Base-by-base conservation (phyloP, 1,140 invertebrate species). In the Reticulitermes speratus region DNA sequence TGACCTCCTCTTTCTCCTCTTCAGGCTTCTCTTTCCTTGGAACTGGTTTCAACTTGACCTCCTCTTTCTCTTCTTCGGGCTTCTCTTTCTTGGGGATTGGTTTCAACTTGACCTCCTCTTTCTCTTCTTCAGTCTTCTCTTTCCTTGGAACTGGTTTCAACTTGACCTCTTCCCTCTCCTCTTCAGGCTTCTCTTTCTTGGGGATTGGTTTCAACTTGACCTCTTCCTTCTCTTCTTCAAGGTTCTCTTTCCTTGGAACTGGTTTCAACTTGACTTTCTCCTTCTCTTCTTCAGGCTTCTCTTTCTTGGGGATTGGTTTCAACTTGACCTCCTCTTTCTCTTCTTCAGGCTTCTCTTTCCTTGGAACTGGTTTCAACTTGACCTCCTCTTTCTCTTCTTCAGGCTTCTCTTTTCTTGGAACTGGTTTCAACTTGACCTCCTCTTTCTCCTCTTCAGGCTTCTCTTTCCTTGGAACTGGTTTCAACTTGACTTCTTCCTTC, bases 351-450 rank as follows among this genome's bases (percentile, higher is more conserved):
- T 83, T 84, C 48, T 86, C 85, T 84, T 87, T 87, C 87, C 90
- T 91, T 89, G 90, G 87, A 81, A 92, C 90, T 85, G 91, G 91
- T 86, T 91, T 92, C 23, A 89, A 90, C 88, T 89, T 88, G 11
- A 92, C 89, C 87, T 91, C 89, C 88, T 91, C 89, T 83, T 91
- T 87, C 32, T 88, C 88, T 87, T 88, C 87, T 52, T 89, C 87
- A 85, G 88, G 85, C 21, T 88, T 87, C 85, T 90, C 89, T 85
- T 91, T 89, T 85, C 91, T 69, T 87, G 90, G 89, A 55, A 88
- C 88, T 32, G 90, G 89, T 82, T 90, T 88, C 55, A 91, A 87
- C 87, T 89, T 89, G 19, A 88, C 85, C 88, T 88, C 86, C 52
- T 82, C 55, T 48, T 87, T 87, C 81, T 88, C 88, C 87, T 89